A percentile compares a stretch with the other conserved stretches of the same genome.
phyloP scores from a whole-genome alignment of 2,888 invertebrate genomes.

The Ptychoptera albimana region DNA sequence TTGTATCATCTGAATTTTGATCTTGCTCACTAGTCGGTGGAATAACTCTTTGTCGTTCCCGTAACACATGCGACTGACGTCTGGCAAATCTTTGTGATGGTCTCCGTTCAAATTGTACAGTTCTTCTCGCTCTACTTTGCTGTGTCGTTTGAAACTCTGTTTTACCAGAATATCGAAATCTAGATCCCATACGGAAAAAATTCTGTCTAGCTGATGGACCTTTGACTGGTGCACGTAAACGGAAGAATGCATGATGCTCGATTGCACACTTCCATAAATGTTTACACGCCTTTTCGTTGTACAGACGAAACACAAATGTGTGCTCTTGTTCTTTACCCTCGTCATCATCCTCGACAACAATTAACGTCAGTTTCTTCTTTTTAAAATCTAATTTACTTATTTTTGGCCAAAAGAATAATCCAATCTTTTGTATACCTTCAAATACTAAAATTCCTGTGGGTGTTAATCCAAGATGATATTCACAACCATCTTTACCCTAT shows the following conservation, averaged over 20 bases:
- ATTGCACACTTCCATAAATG: conserved; percentile 99
- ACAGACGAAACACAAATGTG: conserved; percentile 91
- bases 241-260: conserved; percentile 98
- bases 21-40: conserved; percentile 11
- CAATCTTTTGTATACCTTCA: conserved; percentile 92
- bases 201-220: conserved; percentile 81
- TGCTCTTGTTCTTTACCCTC: conserved; percentile 94
- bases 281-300: conserved; percentile 96
- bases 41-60: conserved; percentile 47
- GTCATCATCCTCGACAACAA: conserved; percentile 98
- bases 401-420: conserved; percentile 98
- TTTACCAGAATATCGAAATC: conserved; percentile 81
- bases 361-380: conserved; percentile 89
- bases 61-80: conserved; percentile 73
- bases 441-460: conserved; percentile 98
- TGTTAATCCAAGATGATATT: conserved; percentile 90
- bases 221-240: conserved; percentile 77
- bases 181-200: conserved; percentile 96
- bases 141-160: conserved; percentile 97
- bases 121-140: conserved; percentile 74
- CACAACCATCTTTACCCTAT: conserved; percentile 87
- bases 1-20: conserved; percentile 11
- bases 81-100: conserved; percentile 94
- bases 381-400: conserved; percentile 96
- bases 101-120: conserved; percentile 89